Percentiles rank a stretch among this genome's conserved stretches.
These are phyloP conservation scores for Galaxias olidus DNA, from an alignment of 2,797 vertebrate species.

Conservation along the genomic window DNA sequence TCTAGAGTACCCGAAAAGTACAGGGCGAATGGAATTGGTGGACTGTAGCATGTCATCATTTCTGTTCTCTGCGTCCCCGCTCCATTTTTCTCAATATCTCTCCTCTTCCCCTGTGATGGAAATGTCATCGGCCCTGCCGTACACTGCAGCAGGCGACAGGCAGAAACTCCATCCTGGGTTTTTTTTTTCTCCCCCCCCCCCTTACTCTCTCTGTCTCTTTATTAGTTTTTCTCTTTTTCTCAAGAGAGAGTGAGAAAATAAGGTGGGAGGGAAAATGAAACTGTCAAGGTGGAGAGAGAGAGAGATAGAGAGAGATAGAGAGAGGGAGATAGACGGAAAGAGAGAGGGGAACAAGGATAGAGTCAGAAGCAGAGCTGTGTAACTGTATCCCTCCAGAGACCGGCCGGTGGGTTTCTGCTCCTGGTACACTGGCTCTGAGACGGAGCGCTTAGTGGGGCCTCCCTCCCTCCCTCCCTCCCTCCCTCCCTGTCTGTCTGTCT, in stretches of 20 bases:
- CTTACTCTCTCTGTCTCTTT: neutral
- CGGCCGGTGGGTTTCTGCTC: slow-evolving; percentile 20
- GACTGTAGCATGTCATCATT: too few relatives aligned
- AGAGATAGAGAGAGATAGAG: neutral
- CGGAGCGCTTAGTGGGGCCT: slow-evolving; percentile 8
- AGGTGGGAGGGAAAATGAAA: neutral
- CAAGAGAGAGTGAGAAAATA: slow-evolving; percentile 29
- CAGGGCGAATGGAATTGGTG: too few relatives aligned
- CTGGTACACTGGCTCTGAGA: slow-evolving; percentile 34
- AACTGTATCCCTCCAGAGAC: slow-evolving; percentile 60
- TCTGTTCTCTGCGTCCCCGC: slow-evolving; percentile 20
- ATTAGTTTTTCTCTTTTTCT: slow-evolving; percentile 25
- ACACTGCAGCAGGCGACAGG: slow-evolving; percentile 20
- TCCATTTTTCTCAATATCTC: slow-evolving; percentile 34
- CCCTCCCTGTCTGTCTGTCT: too few relatives aligned
- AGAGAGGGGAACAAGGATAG: too few relatives aligned
- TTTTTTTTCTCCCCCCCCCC: slow-evolving; percentile 2
- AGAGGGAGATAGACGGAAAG: too few relatives aligned
- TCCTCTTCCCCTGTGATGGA: slow-evolving; percentile 19
- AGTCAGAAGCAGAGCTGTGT: slow-evolving; percentile 28
- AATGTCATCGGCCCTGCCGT: slow-evolving; percentile 43
- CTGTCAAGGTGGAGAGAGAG: neutral
- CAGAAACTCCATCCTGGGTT: slow-evolving; percentile 30
- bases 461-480: too few relatives aligned
- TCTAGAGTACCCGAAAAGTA: too few relatives aligned